Evolutionary conservation across 2,888 invertebrate genomes (phyloP).

Genomic region (Serrognathus titanus): DNA sequence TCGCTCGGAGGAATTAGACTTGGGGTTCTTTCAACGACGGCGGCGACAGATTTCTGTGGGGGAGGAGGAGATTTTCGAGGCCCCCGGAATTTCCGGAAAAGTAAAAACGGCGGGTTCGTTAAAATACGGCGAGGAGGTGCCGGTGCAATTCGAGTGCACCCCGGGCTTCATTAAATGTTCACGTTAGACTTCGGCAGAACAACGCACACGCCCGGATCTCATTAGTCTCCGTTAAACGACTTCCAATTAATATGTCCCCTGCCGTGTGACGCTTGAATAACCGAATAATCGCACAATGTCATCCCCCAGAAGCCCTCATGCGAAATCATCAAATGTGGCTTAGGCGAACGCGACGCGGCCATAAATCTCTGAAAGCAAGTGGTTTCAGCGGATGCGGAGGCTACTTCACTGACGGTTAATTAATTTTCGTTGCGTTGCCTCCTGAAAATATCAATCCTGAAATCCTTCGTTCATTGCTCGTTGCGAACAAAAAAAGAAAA

Average conservation of each 20-base stretch:
- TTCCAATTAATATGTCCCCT: slow-evolving; percentile 36
- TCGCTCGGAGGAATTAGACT: not conserved
- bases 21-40: not conserved
- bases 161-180: slow-evolving; percentile 43
- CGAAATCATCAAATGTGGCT: slow-evolving; percentile 1
- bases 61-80: not conserved
- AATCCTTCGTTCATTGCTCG: too few species aligned
- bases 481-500: too few species aligned
- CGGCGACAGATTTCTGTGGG: not conserved
- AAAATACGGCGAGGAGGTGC: too few species aligned
- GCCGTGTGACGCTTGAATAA: slow-evolving; percentile 24
- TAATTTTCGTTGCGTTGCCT: not conserved
- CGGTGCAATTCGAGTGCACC: not conserved
- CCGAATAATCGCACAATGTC: slow-evolving; percentile 18
- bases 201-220: slow-evolving; percentile 35
- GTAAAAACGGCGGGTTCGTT: not conserved
- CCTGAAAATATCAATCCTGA: too few species aligned
- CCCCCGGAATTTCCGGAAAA: too few species aligned
- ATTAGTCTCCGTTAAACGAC: slow-evolving; percentile 40
- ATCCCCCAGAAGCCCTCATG: slow-evolving; percentile 5
- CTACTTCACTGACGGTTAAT: slow-evolving; percentile 4
- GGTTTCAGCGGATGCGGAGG: slow-evolving; percentile 2
- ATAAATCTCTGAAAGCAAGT: not conserved
- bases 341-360: not conserved
- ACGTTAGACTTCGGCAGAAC: slow-evolving; percentile 41